Base-by-base conservation (phyloP, 2,888 invertebrate species). In the Conistra vaccinii region DNA sequence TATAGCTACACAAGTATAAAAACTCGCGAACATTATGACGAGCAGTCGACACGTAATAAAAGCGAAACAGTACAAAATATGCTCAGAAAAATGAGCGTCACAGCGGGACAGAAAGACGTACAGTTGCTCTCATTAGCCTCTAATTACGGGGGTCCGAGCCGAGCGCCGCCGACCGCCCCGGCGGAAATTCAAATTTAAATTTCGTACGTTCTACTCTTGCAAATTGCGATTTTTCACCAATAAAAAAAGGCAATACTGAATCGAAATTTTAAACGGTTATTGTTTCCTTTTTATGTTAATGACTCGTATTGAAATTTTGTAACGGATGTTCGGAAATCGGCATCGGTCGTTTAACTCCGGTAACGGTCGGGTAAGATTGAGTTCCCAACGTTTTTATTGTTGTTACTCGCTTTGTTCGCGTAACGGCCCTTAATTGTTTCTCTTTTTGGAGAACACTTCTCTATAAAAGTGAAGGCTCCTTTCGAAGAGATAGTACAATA, bases 281-380 rank as follows among this genome's bases (percentile, higher is more conserved):
- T 95, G 95, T 96, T 95, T 94, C 93, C 93, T 94, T 95, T 96
- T 96, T 95, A 96, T 95, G 95, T 93, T 96, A 95, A 96, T 96
- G 95, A 89, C 91, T 93, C 91, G 93, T 93, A 94, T 95, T 95
- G 94, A 94, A 94, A 94, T 94, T 93, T 92, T 87, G 92, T 90
- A 93, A 92, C 93, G 93, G 93, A 91, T 92, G 93, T 92, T 93
- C 92, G 90, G 92, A 73, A 83, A 88, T 87, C 87, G 87, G 87
- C 77, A 73, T 81, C 85, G 88, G 85, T 87, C 94, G 94, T 93
- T 94, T 93, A 92, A 94, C 93, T 85, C 80, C 80, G 81, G 82
- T 66, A 87, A 85, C 81, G 84, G 82, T 76, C 85, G 92, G 91
- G 87, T 92, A 93, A 93, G 93, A 94, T 95, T 92, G 93, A 94